Evolutionary conservation across 2,888 invertebrate genomes (phyloP).

Genomic region (Macaria notata): DNA sequence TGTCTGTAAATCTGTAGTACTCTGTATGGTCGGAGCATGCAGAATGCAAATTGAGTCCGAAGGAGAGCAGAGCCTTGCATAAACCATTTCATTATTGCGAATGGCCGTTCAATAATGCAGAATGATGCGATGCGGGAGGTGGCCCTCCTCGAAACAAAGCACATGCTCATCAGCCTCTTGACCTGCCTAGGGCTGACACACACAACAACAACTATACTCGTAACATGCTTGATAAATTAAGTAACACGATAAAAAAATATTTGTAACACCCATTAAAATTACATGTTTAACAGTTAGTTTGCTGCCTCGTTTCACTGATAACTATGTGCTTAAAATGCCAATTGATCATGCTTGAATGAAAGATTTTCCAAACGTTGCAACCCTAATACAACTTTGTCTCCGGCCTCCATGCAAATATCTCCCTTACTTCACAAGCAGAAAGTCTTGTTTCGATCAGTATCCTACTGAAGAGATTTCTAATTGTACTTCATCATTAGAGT

Average conservation of each 20-base stretch:
- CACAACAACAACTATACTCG: conserved; percentile 14
- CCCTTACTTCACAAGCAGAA: conserved; percentile 1
- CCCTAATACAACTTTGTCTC: conserved; percentile 1
- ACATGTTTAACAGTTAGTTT: too few relatives aligned
- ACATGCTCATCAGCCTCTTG: conserved; percentile 52
- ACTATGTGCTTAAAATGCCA: too few relatives aligned
- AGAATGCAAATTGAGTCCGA: conserved; percentile 27
- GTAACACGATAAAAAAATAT: too few relatives aligned
- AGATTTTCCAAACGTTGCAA: neutral
- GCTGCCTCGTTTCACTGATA: too few relatives aligned
- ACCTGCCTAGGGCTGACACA: conserved; percentile 36
- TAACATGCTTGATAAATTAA: too few relatives aligned
- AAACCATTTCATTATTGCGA: conserved; percentile 41
- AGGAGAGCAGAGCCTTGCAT: conserved; percentile 36
- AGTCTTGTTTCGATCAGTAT: conserved; percentile 4
- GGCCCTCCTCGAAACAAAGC: conserved; percentile 44
- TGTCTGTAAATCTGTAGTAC: neutral
- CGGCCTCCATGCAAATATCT: neutral
- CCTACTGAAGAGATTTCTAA: conserved; percentile 24
- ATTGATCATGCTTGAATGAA: too few relatives aligned
- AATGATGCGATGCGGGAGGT: conserved; percentile 55
- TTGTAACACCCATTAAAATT: too few relatives aligned
- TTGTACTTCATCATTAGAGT: conserved; percentile 45
- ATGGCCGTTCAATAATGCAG: conserved; percentile 40
- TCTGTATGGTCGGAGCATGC: conserved; percentile 11